Evolutionary conservation across 1,140 invertebrate genomes (phyloP), one percentile per base, ranked within the genome.

Genomic region (Helicorthomorpha holstii): DNA sequence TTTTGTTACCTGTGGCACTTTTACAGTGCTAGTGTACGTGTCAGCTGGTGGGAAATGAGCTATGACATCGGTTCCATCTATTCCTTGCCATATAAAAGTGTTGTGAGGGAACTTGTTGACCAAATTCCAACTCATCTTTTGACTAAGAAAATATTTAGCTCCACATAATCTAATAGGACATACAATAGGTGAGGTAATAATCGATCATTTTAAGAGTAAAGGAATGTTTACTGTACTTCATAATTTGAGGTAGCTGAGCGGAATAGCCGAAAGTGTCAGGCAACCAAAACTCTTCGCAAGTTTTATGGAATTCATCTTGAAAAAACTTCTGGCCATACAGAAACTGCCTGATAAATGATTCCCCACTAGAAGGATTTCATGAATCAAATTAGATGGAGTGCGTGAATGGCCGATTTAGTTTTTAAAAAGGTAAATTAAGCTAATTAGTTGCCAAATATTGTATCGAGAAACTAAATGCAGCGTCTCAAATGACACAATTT

Each of bases 231-330:
- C n/a, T n/a, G 55, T 59, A 61, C 57, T 60, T 64, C 62, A 75
- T 69, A 26, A 75, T 72, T 59, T 75, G 73, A 19, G 74, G 74
- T 22, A 75, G 63, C 60, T 76, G 74, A 26, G 68, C 71, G 4
- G 73, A 72, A 61, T 76, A 76, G 1, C 74, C 74, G 64, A 76
- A 76, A 26, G 74, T 76, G 57, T 76, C 74, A 3, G 74, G 74
- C 19, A 76, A 57, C 74, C 74, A 76, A 58, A 75, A 75, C 64
- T 74, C 63, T 43, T 66, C 63, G 50, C 65, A 64, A 34, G 54
- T 55, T 23, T 65, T 51, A 12, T 65, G 68, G 64, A 75, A 74
- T 56, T 75, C 71, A 56, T 72, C 53, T 54, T 67, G 50, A 55
- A 73, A 76, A 57, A 71, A 75, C 22, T 59, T 51, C 54, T 75